A percentile compares a stretch with the other conserved stretches of the same genome.
phyloP scores from a whole-genome alignment of 1,140 invertebrate genomes.

The Leptopilina clavipes region DNA sequence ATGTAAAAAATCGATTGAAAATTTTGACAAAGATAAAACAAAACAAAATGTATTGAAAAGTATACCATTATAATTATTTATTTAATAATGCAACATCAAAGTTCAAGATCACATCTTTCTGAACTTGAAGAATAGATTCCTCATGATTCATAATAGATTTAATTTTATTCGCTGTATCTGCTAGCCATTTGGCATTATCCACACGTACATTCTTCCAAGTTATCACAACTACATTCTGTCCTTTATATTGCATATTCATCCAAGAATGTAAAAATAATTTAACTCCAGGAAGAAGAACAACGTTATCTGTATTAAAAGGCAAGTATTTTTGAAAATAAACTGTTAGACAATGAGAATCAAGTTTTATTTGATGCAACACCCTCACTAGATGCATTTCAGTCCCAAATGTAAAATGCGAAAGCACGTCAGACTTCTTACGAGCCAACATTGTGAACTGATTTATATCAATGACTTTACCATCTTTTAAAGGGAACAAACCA shows the following conservation, averaged over 20 bases:
- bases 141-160: background rate
- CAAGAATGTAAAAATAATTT: background rate
- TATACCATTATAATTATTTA: too few species aligned
- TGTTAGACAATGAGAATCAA: background rate
- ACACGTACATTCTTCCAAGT: background rate
- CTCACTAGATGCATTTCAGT: too few species aligned
- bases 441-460: background rate
- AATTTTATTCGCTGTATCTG: background rate
- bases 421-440: too few species aligned
- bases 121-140: background rate
- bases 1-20: too few species aligned
- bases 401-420: too few species aligned
- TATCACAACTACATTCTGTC: background rate
- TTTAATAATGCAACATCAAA: too few species aligned
- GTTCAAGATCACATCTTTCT: too few species aligned
- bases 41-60: too few species aligned
- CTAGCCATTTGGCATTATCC: background rate
- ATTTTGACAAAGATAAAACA: too few species aligned
- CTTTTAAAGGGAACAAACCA: too few species aligned
- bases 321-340: background rate
- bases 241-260: background rate
- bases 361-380: background rate
- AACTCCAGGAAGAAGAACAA: background rate
- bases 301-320: background rate
- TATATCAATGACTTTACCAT: background rate